Base-by-base conservation (phyloP, 2,888 invertebrate species). In the Prosapia bicincta region DNA sequence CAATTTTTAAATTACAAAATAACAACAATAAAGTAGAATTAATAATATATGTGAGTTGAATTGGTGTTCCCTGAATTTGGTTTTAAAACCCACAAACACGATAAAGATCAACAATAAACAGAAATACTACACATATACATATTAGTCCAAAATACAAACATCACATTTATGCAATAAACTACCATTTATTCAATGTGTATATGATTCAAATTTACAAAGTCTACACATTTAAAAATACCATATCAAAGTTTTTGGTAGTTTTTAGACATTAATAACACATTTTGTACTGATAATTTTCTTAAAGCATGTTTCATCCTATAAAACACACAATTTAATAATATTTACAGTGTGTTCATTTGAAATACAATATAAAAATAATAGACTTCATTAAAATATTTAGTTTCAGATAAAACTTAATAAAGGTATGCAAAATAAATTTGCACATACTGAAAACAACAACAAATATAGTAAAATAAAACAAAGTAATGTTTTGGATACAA, bases 251-350 rank as follows among this genome's bases (percentile, higher is more conserved):
- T 54, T 54, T 54, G 54, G 54, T 54, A 54, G 54, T 54, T 54
- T 54, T 54, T 54, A 20, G n/a, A 54, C 54, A 54, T 54, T 54
- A 54, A 38, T 38, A 38, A 54, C 54, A 54, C 54, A 54, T 54
- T 28, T 54, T 54, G 54, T 54, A 54, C 54, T 20, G 54, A 20
- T 54, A 69, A 69, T 69, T 32, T 74, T 43, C 20, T 9, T 26
- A 15, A 69, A n/a, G 65, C 74, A 74, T 28, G 74, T 69, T 74
- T 69, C 74, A 74, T 69, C 54, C 30, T 43, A 15, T 30, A 23
- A 65, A n/a, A 69, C 25, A 68, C 6, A 24, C 13, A 28, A n/a
- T 28, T 15, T 13, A 67, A 15, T 69, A 69, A 69, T 69, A 26
- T 69, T 54, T 26, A 69, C 30, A 26, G 69, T 69, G 69, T 69